Percentiles rank a stretch among this genome's conserved stretches.
These are phyloP conservation scores for Tringa solitaria DNA, from an alignment of 2,113 vertebrate genomes.

Conservation along the genomic window DNA sequence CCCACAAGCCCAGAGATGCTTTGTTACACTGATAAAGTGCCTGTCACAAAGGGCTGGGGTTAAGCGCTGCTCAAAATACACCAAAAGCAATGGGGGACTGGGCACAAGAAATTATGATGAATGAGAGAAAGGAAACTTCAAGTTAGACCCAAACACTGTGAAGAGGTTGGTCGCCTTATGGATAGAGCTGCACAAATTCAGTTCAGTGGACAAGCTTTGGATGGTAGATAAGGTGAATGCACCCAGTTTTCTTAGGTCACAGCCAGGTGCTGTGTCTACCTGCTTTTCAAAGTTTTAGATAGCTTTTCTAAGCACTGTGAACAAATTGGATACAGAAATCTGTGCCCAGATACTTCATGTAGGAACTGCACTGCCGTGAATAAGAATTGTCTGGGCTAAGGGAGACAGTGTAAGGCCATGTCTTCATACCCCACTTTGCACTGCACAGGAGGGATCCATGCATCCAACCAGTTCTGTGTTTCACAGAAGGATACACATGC, in stretches of 20 bases:
- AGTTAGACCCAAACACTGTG: neutral
- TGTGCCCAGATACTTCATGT: neutral
- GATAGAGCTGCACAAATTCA: neutral
- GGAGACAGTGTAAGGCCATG: neutral
- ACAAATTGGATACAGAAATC: neutral
- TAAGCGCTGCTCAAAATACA: conserved; percentile 24
- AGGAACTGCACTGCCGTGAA: neutral
- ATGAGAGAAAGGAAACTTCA: neutral
- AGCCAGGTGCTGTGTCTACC: neutral
- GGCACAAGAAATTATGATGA: neutral
- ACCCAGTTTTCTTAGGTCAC: neutral
- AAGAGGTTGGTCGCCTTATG: neutral
- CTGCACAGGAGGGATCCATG: neutral
- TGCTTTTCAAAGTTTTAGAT: neutral
- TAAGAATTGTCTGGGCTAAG: neutral
- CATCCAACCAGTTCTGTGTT: neutral
- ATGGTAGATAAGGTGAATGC: neutral
- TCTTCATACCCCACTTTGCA: neutral
- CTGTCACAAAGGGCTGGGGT: neutral
- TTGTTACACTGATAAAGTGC: neutral
- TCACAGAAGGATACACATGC: neutral
- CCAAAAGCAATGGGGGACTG: neutral
- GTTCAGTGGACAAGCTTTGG: neutral
- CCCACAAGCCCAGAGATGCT: neutral
- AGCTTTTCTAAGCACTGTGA: neutral